Conservation (phyloP, 1,140 invertebrate genomes). For the Drosophila funebris region DNA sequence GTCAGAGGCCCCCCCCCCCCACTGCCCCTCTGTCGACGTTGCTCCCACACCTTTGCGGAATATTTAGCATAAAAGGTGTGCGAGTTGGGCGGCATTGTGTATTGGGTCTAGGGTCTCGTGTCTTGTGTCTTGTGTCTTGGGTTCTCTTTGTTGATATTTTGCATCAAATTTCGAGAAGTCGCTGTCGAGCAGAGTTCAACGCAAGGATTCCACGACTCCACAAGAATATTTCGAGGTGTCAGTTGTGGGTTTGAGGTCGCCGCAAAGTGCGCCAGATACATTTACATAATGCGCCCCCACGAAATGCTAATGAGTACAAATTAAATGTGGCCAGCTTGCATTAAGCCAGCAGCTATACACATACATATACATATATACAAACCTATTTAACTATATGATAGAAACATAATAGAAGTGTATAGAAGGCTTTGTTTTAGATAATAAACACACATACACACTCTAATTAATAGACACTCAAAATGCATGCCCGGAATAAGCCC, state of each 20-base stretch:
- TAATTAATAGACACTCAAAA: not conserved
- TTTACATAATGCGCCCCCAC: slow-evolving; percentile 70
- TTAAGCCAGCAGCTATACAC: slow-evolving; percentile 5
- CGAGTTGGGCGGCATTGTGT: slow-evolving; percentile 28
- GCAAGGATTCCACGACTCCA: slow-evolving; percentile 37
- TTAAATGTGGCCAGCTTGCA: slow-evolving; percentile 54
- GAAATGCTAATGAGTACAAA: slow-evolving; percentile 61
- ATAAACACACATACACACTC: slow-evolving; percentile 15
- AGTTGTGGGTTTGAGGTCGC: slow-evolving; percentile 53
- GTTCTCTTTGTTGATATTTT: slow-evolving; percentile 68
- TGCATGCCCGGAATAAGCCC: not conserved
- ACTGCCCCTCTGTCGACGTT: too few relatives aligned
- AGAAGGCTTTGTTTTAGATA: not conserved
- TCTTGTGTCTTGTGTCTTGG: slow-evolving; percentile 27
- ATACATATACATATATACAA: not conserved
- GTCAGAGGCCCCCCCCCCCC: slow-evolving; percentile 1
- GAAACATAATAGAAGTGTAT: too few relatives aligned
- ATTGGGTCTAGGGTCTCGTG: slow-evolving; percentile 10
- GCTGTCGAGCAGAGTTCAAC: slow-evolving; percentile 2
- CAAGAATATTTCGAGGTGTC: slow-evolving; percentile 60
- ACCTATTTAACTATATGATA: too few relatives aligned
- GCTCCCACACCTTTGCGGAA: not conserved
- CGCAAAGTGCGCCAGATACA: slow-evolving; percentile 71
- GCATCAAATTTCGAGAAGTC: slow-evolving; percentile 66
- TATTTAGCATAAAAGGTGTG: slow-evolving; percentile 80